Percentiles rank a stretch among this genome's conserved stretches.
Evolutionary conservation across 2,797 vertebrate genomes (phyloP).

Genomic region (Smutsia gigantea): DNA sequence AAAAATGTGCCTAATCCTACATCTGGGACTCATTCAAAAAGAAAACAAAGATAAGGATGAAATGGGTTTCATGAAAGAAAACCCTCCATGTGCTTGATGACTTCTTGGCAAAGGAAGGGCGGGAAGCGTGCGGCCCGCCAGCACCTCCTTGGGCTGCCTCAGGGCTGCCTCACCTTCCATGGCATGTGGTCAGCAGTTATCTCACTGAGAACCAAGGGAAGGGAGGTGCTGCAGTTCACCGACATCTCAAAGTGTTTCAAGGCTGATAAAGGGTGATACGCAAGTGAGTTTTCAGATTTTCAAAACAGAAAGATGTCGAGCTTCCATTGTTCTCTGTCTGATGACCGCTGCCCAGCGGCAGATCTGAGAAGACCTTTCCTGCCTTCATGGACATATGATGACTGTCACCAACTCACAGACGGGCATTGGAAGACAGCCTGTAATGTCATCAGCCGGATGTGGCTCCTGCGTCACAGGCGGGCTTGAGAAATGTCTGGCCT

Average conservation of each 20-base stretch:
- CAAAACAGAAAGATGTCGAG: neutral
- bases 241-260: neutral
- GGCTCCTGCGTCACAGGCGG: neutral
- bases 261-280: neutral
- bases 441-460: accelerated
- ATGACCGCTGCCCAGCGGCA: accelerated
- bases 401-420: accelerated
- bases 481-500: neutral
- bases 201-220: neutral
- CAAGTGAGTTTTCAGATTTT: constrained; percentile 2
- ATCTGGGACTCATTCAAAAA: constrained; percentile 56
- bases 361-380: neutral
- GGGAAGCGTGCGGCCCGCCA: neutral
- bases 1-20: neutral
- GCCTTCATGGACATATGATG: neutral
- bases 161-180: accelerated
- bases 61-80: constrained; percentile 38
- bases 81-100: neutral
- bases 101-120: constrained; percentile 67
- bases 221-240: neutral
- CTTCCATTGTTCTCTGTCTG: neutral
- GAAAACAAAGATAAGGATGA: constrained; percentile 67
- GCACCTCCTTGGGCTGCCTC: neutral
- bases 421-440: accelerated
- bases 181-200: neutral